Base-by-base conservation (phyloP, 2,888 invertebrate species). In the Anoncus sp. region DNA sequence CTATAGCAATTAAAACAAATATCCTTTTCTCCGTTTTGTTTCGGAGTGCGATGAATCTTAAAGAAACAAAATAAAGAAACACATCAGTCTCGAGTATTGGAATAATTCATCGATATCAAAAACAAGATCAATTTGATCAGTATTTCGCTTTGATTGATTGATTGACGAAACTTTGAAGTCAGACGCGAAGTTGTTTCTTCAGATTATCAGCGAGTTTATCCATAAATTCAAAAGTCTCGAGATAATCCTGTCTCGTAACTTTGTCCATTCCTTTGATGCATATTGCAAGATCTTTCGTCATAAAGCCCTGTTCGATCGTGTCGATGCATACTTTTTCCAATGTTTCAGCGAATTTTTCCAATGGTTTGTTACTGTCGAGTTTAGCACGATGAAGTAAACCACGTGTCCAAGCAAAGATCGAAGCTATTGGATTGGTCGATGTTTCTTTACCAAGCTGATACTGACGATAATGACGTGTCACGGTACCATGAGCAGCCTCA, bases 261-360 rank as follows among this genome's bases (percentile, higher is more conserved):
- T 94, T 95, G 91, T 93, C 95, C 94, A 97, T 96, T 81, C 98
- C 98, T 92, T 99, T 99, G 87, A 99, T 96, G 90, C 99, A 99
- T 90, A 99, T 98, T 53, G 99, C 99, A 89, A 99, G 94, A 93
- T 99, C 99, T 92, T 99, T 99, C 69, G 99, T 99, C 98, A 99
- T 98, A 83, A 94, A 93, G 35, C 99, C 99, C 72, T 96, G 92
- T 91, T 99, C 98, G 83, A 99, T 98, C 0, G 99, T 99, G 83
- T 97, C 96, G 78, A 99, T 92, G 92, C 99, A 99, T 18, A 98
- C 98, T 80, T 94, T 93, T 88, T 99, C 99, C 69, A 99, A 93
- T 24, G 95, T 95, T 84, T 96, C 94, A n/a, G 98, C 96, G 90
- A 99, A 99, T 74, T 94, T 93, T 82, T 94, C 93, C 57, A 99